A percentile compares a stretch with the other conserved stretches of the same genome.
These are phyloP conservation scores for Artibeus lituratus DNA, from an alignment of 2,797 vertebrate genomes.

Conservation along the genomic window DNA sequence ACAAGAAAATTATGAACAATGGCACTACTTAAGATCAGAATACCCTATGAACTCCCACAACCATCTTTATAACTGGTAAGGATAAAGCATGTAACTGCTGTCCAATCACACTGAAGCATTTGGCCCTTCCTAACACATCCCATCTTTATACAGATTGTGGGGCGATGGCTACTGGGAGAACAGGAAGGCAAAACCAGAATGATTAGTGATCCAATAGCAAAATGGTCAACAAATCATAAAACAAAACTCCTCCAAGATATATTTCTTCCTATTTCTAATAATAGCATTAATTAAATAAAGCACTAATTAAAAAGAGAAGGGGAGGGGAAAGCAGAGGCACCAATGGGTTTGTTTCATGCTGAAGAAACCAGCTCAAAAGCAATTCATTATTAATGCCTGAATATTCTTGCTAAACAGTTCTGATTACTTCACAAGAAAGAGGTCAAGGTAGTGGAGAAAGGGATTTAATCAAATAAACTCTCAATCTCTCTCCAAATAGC, in stretches of 20 bases:
- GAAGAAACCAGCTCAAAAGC: slow-evolving; percentile 84
- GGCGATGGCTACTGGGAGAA: not conserved
- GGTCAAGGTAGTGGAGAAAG: slow-evolving; percentile 92
- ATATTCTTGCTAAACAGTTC: slow-evolving; percentile 94
- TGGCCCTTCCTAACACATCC: not conserved
- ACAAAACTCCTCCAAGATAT: slow-evolving; percentile 47
- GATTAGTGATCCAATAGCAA: slow-evolving; percentile 7
- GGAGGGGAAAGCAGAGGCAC: slow-evolving; percentile 66
- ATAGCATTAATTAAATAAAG: not conserved
- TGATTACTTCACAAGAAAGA: slow-evolving; percentile 95
- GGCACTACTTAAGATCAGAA: not conserved
- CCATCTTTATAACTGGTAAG: not conserved
- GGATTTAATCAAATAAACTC: slow-evolving; percentile 93
- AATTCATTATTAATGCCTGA: slow-evolving; percentile 97
- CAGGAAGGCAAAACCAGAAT: not conserved
- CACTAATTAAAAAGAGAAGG: not conserved
- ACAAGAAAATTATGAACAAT: not conserved
- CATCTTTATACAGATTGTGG: not conserved
- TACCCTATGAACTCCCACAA: not conserved
- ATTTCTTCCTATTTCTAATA: slow-evolving; percentile 43
- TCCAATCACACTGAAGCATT: not conserved
- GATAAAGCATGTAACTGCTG: not conserved
- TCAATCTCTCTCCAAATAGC: slow-evolving; percentile 91
- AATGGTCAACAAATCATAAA: slow-evolving; percentile 47
- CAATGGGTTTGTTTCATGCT: slow-evolving; percentile 79